Percentiles rank a stretch among this genome's conserved stretches.
Evolutionary conservation across 2,797 vertebrate genomes (phyloP).

Genomic region (Hypotaenidia okinawae): DNA sequence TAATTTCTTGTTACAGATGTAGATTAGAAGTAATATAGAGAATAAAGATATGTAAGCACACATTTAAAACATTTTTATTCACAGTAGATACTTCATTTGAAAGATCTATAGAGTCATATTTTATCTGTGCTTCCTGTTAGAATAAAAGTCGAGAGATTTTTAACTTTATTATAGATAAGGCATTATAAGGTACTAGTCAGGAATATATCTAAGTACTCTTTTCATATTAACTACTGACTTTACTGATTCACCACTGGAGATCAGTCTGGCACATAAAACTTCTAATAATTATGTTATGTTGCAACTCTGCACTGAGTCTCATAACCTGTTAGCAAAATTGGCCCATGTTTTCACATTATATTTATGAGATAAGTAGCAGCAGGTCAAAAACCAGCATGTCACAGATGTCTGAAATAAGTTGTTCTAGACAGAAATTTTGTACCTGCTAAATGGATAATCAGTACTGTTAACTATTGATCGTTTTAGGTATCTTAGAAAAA

Average conservation of each 20-base stretch:
- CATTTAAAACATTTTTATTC: background rate
- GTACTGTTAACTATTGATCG: background rate
- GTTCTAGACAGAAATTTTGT: background rate
- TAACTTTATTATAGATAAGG: background rate
- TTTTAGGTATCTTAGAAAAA: background rate
- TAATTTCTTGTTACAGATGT: background rate
- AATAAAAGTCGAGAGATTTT: background rate
- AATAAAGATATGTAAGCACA: background rate
- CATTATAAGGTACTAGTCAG: background rate
- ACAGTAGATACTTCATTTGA: background rate
- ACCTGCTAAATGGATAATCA: background rate
- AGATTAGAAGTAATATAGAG: background rate
- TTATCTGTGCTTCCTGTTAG: background rate
- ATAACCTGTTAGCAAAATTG: background rate
- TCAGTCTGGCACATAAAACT: background rate
- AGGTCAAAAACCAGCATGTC: background rate
- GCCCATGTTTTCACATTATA: background rate
- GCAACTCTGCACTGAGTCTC: background rate
- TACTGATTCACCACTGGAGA: background rate
- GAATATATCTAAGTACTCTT: background rate
- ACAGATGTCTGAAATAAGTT: background rate
- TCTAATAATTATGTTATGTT: background rate
- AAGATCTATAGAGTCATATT: background rate
- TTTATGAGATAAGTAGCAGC: background rate
- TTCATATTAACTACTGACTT: background rate